Evolutionary conservation across 2,113 vertebrate genomes (phyloP).

Genomic region (Ciconia stormi): DNA sequence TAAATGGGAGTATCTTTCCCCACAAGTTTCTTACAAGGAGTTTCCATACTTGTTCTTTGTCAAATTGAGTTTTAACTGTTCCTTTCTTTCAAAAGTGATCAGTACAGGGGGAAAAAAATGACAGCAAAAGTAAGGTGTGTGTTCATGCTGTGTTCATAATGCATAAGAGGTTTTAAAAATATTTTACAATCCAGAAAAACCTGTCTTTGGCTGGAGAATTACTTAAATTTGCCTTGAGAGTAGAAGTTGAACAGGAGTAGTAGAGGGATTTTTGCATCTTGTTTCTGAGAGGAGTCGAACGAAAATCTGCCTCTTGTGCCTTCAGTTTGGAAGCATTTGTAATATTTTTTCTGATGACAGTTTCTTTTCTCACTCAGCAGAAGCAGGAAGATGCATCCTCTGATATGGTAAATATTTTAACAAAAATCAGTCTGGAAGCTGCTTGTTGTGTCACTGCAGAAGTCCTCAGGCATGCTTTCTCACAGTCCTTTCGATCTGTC

Average conservation of each 20-base stretch:
- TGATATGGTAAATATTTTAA: background rate
- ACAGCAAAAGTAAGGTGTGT: background rate
- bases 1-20: background rate
- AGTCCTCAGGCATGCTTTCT: background rate
- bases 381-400: background rate
- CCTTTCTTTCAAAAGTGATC: background rate
- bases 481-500: background rate
- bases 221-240: background rate
- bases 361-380: background rate
- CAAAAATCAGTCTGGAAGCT: background rate
- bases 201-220: background rate
- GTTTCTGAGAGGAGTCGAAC: background rate
- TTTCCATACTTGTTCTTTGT: background rate
- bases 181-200: background rate
- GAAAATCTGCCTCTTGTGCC: background rate
- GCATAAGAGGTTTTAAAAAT: background rate
- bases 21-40: background rate
- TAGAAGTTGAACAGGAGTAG: fast-evolving
- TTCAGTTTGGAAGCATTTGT: background rate
- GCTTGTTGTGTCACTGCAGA: background rate
- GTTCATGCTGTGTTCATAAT: background rate
- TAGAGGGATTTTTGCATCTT: background rate
- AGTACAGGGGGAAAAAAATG: fast-evolving
- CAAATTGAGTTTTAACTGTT: background rate
- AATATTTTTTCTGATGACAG: background rate